phyloP scores from a whole-genome alignment of 2,113 vertebrate species.

The Indicator maculatus region DNA sequence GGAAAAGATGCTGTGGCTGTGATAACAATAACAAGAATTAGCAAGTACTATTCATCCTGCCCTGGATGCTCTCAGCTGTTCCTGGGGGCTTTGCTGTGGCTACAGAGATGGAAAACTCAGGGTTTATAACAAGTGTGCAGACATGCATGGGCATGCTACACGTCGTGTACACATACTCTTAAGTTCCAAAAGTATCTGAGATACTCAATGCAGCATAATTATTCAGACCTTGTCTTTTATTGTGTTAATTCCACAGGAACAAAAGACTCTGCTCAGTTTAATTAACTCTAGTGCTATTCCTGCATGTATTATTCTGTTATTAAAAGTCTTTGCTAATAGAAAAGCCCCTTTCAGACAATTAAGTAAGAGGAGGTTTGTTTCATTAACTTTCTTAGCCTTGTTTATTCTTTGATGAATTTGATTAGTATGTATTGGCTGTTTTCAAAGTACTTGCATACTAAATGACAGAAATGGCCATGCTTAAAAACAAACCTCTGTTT shows the following conservation, averaged over 20 bases:
- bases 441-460: background rate
- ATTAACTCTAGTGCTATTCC: background rate
- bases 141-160: background rate
- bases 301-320: background rate
- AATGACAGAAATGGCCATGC: background rate
- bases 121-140: background rate
- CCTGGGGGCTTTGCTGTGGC: background rate
- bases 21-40: background rate
- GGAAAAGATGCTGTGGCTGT: background rate
- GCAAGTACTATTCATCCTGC: background rate
- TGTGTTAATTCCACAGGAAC: background rate
- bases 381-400: background rate
- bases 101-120: background rate
- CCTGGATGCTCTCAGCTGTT: background rate
- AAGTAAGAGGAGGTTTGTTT: background rate
- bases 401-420: background rate
- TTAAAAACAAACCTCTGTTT: background rate
- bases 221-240: background rate
- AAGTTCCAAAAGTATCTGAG: background rate
- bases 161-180: background rate
- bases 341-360: background rate
- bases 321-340: background rate
- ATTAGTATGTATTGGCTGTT: background rate
- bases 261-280: background rate
- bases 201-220: background rate